phyloP scores from a whole-genome alignment of 2,888 invertebrate species.

The Lamellibrachia columna region DNA sequence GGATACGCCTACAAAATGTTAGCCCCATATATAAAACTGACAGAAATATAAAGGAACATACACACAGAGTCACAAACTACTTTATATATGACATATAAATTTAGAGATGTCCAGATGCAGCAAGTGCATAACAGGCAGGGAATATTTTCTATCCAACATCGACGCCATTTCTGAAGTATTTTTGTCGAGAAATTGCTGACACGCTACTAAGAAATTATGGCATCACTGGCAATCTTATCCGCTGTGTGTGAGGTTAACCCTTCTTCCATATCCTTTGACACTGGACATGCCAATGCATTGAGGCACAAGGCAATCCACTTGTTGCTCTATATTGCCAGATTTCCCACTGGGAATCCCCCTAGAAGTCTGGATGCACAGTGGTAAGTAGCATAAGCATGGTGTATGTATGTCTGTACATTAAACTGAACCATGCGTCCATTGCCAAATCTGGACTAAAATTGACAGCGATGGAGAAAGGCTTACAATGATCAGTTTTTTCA shows the following conservation, averaged over 20 bases:
- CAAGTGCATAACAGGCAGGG: not conserved
- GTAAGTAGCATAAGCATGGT: not conserved
- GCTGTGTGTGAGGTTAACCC: not conserved
- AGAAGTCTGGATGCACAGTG: not conserved
- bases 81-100: too few relatives aligned
- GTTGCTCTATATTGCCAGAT: not conserved
- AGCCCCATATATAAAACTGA: too few relatives aligned
- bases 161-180: not conserved
- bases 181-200: not conserved
- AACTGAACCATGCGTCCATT: not conserved
- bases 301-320: not conserved
- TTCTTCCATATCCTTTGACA: not conserved
- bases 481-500: not conserved
- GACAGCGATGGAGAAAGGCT: not conserved
- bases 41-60: too few relatives aligned
- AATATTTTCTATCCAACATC: not conserved
- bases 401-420: not conserved
- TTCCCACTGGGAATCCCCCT: not conserved
- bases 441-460: not conserved
- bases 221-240: not conserved
- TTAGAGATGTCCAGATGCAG: too few relatives aligned
- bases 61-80: too few relatives aligned
- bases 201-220: not conserved
- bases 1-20: too few relatives aligned
- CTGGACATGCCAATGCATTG: not conserved